Evolutionary conservation across 1,140 invertebrate species (phyloP).

Genomic region (Penaeus japonicus): DNA sequence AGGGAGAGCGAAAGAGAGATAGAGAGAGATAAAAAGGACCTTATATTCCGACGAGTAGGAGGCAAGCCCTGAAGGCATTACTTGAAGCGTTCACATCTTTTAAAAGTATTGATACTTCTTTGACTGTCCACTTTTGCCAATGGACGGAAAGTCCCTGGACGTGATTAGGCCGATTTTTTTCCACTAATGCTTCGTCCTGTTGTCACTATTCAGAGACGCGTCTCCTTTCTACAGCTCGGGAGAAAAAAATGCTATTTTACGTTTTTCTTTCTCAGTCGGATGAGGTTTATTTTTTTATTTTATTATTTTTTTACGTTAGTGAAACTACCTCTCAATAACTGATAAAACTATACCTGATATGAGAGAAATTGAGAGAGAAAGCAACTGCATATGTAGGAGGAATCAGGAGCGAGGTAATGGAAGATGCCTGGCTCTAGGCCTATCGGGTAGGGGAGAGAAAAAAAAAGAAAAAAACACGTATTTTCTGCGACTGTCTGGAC

Average conservation of each 20-base stretch:
- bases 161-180: slow-evolving; percentile 32
- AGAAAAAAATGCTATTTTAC: background rate
- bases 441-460: too few species aligned
- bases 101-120: slow-evolving; percentile 43
- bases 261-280: background rate
- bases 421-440: too few species aligned
- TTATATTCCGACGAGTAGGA: background rate
- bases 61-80: background rate
- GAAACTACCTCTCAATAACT: too few species aligned
- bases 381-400: too few species aligned
- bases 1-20: background rate
- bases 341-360: too few species aligned
- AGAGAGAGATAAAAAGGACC: background rate
- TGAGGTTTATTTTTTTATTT: background rate
- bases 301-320: too few species aligned
- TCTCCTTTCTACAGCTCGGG: background rate
- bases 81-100: slow-evolving; percentile 32
- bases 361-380: too few species aligned
- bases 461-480: too few species aligned
- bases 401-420: too few species aligned
- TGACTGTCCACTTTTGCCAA: slow-evolving; percentile 41
- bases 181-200: background rate
- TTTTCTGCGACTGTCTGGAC: too few species aligned
- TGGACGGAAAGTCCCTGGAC: slow-evolving; percentile 13
- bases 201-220: slow-evolving; percentile 3